phyloP scores from a whole-genome alignment of 2,797 vertebrate species.

The Hydrolagus colliei region DNA sequence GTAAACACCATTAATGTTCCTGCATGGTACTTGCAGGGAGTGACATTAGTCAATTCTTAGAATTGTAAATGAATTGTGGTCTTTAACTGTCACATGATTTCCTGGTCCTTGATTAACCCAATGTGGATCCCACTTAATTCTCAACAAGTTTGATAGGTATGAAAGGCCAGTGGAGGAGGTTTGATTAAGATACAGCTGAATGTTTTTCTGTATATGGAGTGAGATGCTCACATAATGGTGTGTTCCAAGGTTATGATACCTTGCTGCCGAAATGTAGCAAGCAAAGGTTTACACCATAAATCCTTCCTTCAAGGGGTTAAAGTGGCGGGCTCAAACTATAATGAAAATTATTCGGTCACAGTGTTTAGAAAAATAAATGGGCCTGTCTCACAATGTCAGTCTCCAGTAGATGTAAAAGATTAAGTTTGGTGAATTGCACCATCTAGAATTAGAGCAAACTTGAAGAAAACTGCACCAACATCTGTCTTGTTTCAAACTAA shows the following conservation, averaged over 20 bases:
- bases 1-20: no score
- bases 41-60: no score
- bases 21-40: no score
- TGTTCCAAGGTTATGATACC: background rate
- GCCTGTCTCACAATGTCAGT: constrained; percentile 42
- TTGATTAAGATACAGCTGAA: constrained; percentile 1
- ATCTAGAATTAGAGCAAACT: constrained; percentile 54
- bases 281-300: background rate
- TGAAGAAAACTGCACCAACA: constrained; percentile 60
- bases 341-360: constrained; percentile 44
- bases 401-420: constrained; percentile 48
- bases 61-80: no score
- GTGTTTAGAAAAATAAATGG: constrained; percentile 44
- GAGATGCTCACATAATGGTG: background rate
- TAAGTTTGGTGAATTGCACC: constrained; percentile 49
- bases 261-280: background rate
- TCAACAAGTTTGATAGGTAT: background rate
- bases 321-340: constrained; percentile 38
- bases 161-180: background rate
- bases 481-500: constrained; percentile 65
- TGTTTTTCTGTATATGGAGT: background rate
- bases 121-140: background rate
- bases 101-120: background rate
- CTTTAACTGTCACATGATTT: no score
- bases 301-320: background rate